Evolutionary conservation across 2,888 invertebrate species (phyloP), one percentile per base, ranked within the genome.

Genomic region (Xestia sexstrigata): DNA sequence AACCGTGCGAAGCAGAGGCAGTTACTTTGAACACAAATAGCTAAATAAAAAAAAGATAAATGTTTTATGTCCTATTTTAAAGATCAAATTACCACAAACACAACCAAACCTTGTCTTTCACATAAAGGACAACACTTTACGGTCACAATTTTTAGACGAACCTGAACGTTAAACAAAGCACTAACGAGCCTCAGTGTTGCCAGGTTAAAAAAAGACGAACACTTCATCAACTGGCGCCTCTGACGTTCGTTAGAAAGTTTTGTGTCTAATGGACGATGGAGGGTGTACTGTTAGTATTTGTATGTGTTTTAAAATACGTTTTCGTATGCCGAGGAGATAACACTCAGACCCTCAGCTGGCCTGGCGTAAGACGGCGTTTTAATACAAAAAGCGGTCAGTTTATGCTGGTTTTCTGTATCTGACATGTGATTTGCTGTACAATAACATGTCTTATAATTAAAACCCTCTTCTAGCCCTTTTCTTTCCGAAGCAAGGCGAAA

Each of bases 171-270:
- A 63, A 47, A 45, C 73, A 65, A 65, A 47, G 20, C 80, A 52
- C 74, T 73, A 81, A 78, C 74, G 47, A 81, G 30, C n/a, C 62
- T 30, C 45, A n/a, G 45, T 78, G 63, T 63, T 63, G 47, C 55
- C 0, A 55, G 23, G 20, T 63, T 26, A 42, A 39, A 73, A 80
- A 63, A 78, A 45, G 49, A 39, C 35, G 0, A 30, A 47, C 52
- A 55, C 30, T 63, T 73, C 42, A 77, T 71, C 49, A 52, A 55
- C 52, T 49, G 47, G 73, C 39, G 47, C 20, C 39, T 45, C 35
- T 58, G 70, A 45, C 5, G 45, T 65, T 73, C 20, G 45, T 79
- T 70, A 70, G 1, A 52, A 70, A 45, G 47, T 68, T 47, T 66
- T 13, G 58, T 39, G 39, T 17, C n/a, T 39, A 30, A 42, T 58